Percentiles rank a stretch among this genome's conserved stretches.
Conservation (phyloP, 2,888 invertebrate genomes). For the Microctonus aethiopoides region DNA sequence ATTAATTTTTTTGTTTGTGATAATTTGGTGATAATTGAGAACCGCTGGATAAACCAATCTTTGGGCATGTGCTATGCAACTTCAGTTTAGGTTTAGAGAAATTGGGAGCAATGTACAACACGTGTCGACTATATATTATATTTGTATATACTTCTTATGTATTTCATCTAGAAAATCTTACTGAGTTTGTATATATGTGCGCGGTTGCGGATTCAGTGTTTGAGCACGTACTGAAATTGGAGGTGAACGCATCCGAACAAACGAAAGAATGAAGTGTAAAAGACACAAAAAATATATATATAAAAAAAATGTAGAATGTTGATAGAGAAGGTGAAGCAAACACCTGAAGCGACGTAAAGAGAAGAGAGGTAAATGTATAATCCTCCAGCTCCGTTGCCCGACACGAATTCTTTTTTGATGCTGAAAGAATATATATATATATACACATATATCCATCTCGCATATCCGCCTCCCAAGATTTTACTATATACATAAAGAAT, state of each 20-base stretch:
- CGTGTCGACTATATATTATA: not conserved
- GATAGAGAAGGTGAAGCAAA: constrained; percentile 27
- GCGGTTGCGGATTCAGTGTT: not conserved
- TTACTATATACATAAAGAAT: too few relatives aligned
- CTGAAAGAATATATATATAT: constrained; percentile 23
- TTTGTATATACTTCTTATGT: too few relatives aligned
- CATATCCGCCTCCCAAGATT: too few relatives aligned
- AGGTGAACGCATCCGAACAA: constrained; percentile 8
- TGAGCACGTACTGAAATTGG: constrained; percentile 17
- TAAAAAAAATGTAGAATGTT: constrained; percentile 27
- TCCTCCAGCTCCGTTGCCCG: constrained; percentile 55
- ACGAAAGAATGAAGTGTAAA: constrained; percentile 9
- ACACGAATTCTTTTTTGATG: constrained; percentile 60
- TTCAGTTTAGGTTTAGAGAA: not conserved
- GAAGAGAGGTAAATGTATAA: constrained; percentile 51
- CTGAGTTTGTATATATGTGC: not conserved
- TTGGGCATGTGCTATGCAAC: constrained; percentile 16
- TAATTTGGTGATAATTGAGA: not conserved
- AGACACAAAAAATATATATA: constrained; percentile 22
- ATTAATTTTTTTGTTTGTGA: not conserved
- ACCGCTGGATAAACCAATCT: constrained; percentile 20
- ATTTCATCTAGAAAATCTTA: not conserved
- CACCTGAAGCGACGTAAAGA: constrained; percentile 45
- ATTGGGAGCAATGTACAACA: too few relatives aligned
- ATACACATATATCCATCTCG: constrained; percentile 1